phyloP scores from a whole-genome alignment of 2,797 vertebrate species.

The Gobionotothen gibberifrons region DNA sequence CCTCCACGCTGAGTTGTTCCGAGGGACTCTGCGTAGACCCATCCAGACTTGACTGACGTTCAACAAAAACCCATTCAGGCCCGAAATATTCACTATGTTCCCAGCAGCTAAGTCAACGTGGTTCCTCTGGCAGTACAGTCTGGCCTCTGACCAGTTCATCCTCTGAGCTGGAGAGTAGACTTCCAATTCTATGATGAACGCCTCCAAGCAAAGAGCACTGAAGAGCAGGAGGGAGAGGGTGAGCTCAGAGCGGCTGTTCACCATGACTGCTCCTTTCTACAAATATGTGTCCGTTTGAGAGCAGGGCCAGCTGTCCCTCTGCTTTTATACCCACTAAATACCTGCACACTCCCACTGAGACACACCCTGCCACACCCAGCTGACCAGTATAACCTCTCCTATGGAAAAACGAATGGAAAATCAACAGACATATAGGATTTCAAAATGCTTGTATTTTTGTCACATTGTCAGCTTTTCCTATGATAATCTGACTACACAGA shows the following conservation, averaged over 20 bases:
- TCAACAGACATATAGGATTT: neutral
- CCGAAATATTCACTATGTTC: rapidly evolving
- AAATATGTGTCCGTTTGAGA: neutral
- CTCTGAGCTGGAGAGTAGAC: rapidly evolving
- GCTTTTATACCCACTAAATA: slow-evolving; percentile 26
- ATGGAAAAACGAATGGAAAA: too few relatives aligned
- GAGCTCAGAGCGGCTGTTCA: neutral
- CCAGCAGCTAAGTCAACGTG: slow-evolving; percentile 1
- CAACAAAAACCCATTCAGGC: rapidly evolving
- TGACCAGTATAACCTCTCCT: neutral
- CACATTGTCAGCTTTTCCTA: neutral
- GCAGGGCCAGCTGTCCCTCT: neutral
- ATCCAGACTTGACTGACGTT: neutral
- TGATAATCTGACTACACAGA: neutral
- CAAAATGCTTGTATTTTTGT: neutral
- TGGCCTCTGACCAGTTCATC: slow-evolving; percentile 15
- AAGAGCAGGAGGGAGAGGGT: slow-evolving; percentile 20
- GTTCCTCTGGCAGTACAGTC: slow-evolving; percentile 19
- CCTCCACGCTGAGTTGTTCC: slow-evolving; percentile 19
- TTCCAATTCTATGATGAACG: rapidly evolving
- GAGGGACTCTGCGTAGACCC: slow-evolving; percentile 24
- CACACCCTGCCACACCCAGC: slow-evolving; percentile 28
- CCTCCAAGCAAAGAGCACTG: slow-evolving; percentile 13
- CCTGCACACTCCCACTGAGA: slow-evolving; percentile 27
- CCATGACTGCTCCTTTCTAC: slow-evolving; percentile 20